These are phyloP conservation scores for Chiridota heheva DNA, from an alignment of 35 echinoderm and acorn worm species.

Conservation along the genomic window DNA sequence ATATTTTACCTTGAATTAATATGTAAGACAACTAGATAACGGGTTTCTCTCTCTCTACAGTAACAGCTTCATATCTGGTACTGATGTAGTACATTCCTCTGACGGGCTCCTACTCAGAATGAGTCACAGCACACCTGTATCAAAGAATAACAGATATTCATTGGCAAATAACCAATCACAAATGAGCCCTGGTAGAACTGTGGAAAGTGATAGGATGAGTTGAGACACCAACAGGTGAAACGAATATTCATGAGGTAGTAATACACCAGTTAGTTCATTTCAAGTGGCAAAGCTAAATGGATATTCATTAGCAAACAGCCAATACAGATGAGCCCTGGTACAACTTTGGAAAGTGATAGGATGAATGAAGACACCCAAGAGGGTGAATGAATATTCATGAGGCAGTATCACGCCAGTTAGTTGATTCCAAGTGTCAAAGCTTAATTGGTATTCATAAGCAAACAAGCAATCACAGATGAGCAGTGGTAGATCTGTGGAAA, in stretches of 20 bases:
- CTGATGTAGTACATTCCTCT: neutral
- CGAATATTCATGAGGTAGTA: no score
- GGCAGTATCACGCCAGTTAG: no score
- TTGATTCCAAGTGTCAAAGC: neutral
- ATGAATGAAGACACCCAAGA: constrained; percentile 36
- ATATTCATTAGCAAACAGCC: neutral
- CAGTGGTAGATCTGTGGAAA: neutral
- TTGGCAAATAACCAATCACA: neutral
- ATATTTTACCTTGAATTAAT: no score
- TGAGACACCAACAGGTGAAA: constrained; percentile 20
- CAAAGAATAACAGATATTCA: neutral
- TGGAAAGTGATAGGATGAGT: constrained; percentile 39
- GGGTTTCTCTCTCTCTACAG: constrained; percentile 9
- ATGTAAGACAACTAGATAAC: no score
- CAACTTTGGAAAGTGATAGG: constrained; percentile 8
- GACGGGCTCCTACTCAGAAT: neutral
- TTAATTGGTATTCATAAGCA: neutral
- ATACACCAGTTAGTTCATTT: no score
- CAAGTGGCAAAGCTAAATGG: neutral
- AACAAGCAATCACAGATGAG: neutral
- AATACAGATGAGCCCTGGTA: neutral
- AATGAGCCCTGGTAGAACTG: neutral
- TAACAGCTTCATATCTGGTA: constrained; percentile 26
- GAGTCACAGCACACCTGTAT: neutral
- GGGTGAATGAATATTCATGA: no score